Evolutionary conservation across 2,113 vertebrate species (phyloP).

Genomic region (human): GRCh38 chr17:37086501-37087000

Average conservation of each 20-base stretch:
- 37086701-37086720: not conserved
- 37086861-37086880: conserved; percentile 56
- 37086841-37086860: not conserved
- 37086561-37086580: not conserved
- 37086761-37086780: not conserved
- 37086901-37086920: conserved; percentile 9
- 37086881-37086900: conserved; percentile 47
- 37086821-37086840: not conserved
- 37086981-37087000: not conserved
- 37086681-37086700: not conserved
- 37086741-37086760: not conserved
- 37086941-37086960: not conserved
- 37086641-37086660: not conserved
- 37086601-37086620: not conserved
- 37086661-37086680: not conserved
- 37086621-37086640: not conserved
- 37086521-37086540: not conserved
- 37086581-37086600: not conserved
- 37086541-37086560: not conserved
- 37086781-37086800: not conserved
- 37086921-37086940: not conserved
- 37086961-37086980: not conserved
- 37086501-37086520: not conserved
- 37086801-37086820: not conserved
- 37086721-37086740: not conserved